Base-by-base conservation (phyloP, 2,797 vertebrate species). In the Channallabes apus region DNA sequence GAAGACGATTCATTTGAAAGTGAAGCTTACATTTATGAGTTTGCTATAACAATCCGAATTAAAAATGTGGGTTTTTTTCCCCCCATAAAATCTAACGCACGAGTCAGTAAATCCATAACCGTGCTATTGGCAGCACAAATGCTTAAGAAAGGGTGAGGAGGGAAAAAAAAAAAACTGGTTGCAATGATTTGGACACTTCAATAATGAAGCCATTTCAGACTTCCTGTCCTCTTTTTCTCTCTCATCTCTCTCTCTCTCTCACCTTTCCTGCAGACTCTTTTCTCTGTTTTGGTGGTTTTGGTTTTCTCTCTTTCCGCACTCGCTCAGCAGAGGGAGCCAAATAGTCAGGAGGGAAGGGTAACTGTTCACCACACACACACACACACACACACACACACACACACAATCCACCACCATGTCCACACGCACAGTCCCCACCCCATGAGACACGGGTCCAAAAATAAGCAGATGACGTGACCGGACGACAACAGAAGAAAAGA, bases 271-370 rank as follows among this genome's bases (percentile, higher is more conserved):
- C 78, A 67, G 94, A 89, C 82, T 95, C 94, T 93, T 93, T 95
- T 94, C 93, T 96, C 93, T 92, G 94, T 95, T 95, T 96, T 89
- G 94, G 88, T 67, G 90, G 91, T 93, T 96, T 96, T 94, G 94
- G 91, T 94, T 96, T 96, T 96, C 94, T 95, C 90, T 96, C 95
- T 95, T 94, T 96, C 95, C 95, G 96, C 95, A 93, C 87, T 91
- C 93, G 93, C 88, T 96, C 95, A 93, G 95, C 93, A 91, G 94
- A 92, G 62, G 95, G 95, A 91, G 95, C 94, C 95, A 96, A 94
- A 95, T 96, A 96, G 90, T 96, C 95, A 90, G 95, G 95, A 92
- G 94, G 95, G 92, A 96, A 96, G 93, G 95, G 94, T 93, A 96
- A 94, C 95, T 96, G 93, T 92, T 93, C 93, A 89, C 90, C 92